Percentiles rank a stretch among this genome's conserved stretches.
Conservation (phyloP, 2,888 invertebrate species). For the Minunthozetes semirufus region DNA sequence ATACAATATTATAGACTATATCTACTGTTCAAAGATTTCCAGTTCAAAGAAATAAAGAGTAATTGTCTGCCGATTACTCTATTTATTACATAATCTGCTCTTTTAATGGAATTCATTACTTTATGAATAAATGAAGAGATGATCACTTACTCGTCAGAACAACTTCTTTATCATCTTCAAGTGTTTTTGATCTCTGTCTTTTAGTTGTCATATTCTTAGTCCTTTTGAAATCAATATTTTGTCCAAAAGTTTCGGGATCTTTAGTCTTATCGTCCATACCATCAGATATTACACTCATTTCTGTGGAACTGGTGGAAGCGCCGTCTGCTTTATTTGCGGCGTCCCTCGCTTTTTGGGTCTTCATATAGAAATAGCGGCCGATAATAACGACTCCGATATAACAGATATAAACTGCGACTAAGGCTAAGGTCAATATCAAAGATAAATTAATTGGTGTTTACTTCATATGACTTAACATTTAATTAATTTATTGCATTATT, state of each 20-base stretch:
- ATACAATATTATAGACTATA: no score
- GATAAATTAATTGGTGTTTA: not conserved
- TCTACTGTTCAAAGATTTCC: no score
- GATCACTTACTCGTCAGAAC: not conserved
- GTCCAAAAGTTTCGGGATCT: constrained; percentile 40
- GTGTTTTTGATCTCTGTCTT: not conserved
- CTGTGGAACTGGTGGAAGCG: constrained; percentile 40
- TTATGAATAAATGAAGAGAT: not conserved
- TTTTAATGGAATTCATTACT: not conserved
- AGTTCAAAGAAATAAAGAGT: no score
- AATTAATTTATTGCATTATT: not conserved
- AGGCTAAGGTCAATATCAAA: constrained; percentile 32
- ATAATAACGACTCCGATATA: constrained; percentile 36
- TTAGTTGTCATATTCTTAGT: constrained; percentile 1
- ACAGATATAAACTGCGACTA: constrained; percentile 36
- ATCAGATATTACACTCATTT: constrained; percentile 33
- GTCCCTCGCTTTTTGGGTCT: constrained; percentile 13
- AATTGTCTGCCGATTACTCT: no score
- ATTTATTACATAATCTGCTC: not conserved
- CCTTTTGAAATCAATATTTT: not conserved
- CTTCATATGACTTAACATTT: not conserved
- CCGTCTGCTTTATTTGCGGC: not conserved
- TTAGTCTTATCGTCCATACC: constrained; percentile 48
- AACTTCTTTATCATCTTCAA: not conserved
- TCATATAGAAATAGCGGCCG: constrained; percentile 32